These are phyloP conservation scores for Uloborus diversus DNA, from an alignment of 1,140 invertebrate genomes.

Conservation along the genomic window DNA sequence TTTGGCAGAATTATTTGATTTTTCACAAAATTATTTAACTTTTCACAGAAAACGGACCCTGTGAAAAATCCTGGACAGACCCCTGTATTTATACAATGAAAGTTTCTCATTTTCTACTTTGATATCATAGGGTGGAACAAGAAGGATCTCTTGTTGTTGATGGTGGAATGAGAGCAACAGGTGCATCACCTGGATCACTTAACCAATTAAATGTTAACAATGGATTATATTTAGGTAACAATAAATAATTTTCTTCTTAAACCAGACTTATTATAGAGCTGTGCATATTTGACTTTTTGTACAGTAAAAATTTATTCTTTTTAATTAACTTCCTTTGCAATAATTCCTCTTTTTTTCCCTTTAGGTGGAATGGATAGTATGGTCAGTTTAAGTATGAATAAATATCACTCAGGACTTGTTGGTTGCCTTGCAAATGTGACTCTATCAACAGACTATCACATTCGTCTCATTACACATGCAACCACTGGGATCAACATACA, in stretches of 20 bases:
- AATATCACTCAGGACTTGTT: conserved; percentile 77
- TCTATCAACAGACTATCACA: conserved; percentile 79
- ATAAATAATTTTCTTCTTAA: neutral
- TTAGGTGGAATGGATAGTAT: conserved; percentile 80
- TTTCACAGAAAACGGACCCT: too few relatives aligned
- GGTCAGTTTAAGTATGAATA: conserved; percentile 72
- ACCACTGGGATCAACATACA: conserved; percentile 70
- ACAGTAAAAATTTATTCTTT: neutral
- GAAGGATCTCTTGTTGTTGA: conserved; percentile 86
- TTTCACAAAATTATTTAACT: too few relatives aligned
- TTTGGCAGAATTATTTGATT: too few relatives aligned
- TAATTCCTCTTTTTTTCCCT: conserved; percentile 1
- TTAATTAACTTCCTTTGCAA: conserved; percentile 7
- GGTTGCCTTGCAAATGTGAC: conserved; percentile 84
- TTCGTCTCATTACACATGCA: conserved; percentile 71
- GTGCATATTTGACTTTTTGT: neutral
- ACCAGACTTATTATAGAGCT: neutral
- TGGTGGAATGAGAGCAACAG: conserved; percentile 78
- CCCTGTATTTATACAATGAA: too few relatives aligned
- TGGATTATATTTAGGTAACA: conserved; percentile 82
- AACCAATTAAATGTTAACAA: conserved; percentile 86
- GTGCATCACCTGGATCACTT: conserved; percentile 82
- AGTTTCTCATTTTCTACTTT: too few relatives aligned
- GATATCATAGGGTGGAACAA: conserved; percentile 78
- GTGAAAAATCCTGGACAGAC: too few relatives aligned